Conservation (phyloP, 1,140 invertebrate species). For the Diachasma alloeum region DNA sequence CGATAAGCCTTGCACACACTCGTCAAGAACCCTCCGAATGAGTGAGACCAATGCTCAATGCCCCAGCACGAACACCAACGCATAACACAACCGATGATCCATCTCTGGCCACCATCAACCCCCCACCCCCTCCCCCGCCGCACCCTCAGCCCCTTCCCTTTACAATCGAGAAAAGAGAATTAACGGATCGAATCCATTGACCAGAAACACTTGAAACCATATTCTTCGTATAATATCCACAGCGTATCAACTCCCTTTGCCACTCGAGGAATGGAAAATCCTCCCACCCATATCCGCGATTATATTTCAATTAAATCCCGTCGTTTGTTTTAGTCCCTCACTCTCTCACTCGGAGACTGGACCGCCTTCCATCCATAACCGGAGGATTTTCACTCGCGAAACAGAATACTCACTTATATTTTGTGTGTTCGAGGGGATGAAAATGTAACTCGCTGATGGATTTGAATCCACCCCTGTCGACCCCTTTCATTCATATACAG, state of each 20-base stretch:
- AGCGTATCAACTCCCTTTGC: neutral
- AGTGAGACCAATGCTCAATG: constrained; percentile 6
- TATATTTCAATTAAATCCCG: constrained; percentile 42
- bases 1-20: constrained; percentile 53
- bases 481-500: neutral
- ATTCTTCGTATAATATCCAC: neutral
- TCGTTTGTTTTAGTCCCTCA: constrained; percentile 35
- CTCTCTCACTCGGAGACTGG: neutral
- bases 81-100: constrained; percentile 9
- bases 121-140: no score
- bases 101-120: neutral
- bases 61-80: constrained; percentile 16
- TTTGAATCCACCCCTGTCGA: neutral
- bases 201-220: constrained; percentile 1
- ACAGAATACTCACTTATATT: constrained; percentile 10
- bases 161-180: neutral
- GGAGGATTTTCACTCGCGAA: constrained; percentile 22
- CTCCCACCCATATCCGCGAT: constrained; percentile 33
- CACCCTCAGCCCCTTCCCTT: no score
- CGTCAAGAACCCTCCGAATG: neutral
- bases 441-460: constrained; percentile 13
- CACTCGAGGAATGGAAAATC: constrained; percentile 2
- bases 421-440: neutral
- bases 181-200: constrained; percentile 18
- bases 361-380: neutral